Conservation (phyloP, 2,888 invertebrate genomes). For the Steinernema carpocapsae region DNA sequence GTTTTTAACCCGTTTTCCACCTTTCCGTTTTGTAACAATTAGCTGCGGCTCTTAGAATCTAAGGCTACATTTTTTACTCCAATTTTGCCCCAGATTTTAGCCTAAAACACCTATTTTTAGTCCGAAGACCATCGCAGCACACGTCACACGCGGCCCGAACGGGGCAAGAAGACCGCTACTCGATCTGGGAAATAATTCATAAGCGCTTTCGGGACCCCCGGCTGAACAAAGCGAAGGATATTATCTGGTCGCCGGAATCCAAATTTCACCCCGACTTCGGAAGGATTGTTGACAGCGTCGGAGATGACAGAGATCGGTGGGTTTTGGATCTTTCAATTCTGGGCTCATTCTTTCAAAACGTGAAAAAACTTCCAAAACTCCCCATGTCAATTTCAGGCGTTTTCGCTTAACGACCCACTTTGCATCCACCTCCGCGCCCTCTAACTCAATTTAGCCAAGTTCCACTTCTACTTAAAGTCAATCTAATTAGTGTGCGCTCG, state of each 20-base stretch:
- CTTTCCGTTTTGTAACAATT: too few relatives aligned
- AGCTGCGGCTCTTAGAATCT: too few relatives aligned
- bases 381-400: too few relatives aligned
- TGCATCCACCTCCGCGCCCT: too few relatives aligned
- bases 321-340: background rate
- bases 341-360: background rate
- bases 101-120: slow-evolving; percentile 7
- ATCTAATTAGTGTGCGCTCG: too few relatives aligned
- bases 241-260: slow-evolving; percentile 28
- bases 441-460: too few relatives aligned
- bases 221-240: background rate
- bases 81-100: background rate
- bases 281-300: slow-evolving; percentile 24
- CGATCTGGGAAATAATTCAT: slow-evolving; percentile 30
- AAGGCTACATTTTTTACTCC: background rate
- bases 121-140: background rate
- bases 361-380: background rate
- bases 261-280: slow-evolving; percentile 21
- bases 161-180: slow-evolving; percentile 2
- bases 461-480: too few relatives aligned
- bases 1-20: too few relatives aligned
- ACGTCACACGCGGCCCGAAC: background rate
- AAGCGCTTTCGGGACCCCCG: slow-evolving; percentile 30
- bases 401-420: too few relatives aligned
- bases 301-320: slow-evolving; percentile 22